phyloP scores from a whole-genome alignment of 2,888 invertebrate species.

The Drosophila crucigera region DNA sequence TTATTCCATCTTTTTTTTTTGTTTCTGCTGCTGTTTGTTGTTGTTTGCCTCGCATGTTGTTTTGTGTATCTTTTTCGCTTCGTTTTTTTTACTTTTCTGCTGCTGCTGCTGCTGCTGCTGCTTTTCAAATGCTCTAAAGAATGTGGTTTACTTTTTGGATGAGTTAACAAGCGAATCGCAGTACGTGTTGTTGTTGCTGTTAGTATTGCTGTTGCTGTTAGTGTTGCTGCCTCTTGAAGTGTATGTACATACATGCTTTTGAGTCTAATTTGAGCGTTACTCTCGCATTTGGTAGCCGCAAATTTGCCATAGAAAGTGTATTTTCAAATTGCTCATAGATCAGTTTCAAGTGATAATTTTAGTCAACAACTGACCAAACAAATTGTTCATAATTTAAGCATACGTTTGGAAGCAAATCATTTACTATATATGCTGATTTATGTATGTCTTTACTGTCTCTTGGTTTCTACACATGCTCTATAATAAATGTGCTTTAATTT shows the following conservation, averaged over 20 bases:
- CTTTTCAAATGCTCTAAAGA: conserved; percentile 74
- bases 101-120: conserved; percentile 20
- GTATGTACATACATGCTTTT: conserved; percentile 58
- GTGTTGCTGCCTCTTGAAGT: conserved; percentile 38
- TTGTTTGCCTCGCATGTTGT: conserved; percentile 63
- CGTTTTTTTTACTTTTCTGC: conserved; percentile 14
- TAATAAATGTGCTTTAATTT: conserved; percentile 18
- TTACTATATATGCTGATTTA: conserved; percentile 31
- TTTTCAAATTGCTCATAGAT: conserved; percentile 66
- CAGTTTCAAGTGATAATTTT: conserved; percentile 67
- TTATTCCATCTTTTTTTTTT: conserved; percentile 42
- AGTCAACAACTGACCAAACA: conserved; percentile 67
- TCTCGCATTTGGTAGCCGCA: conserved; percentile 36
- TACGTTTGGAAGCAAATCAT: conserved; percentile 5
- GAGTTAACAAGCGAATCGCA: conserved; percentile 77
- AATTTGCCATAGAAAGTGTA: conserved; percentile 79
- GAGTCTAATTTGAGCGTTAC: conserved; percentile 55
- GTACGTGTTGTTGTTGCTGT: conserved; percentile 51
- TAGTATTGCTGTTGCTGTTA: conserved; percentile 20
- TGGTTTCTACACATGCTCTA: neutral
- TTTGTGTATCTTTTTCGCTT: conserved; percentile 41
- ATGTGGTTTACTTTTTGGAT: conserved; percentile 82
- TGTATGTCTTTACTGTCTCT: conserved; percentile 4
- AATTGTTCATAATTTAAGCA: conserved; percentile 50
- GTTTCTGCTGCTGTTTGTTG: conserved; percentile 47